phyloP scores from a whole-genome alignment of 2,113 vertebrate species.

The Tiliqua scincoides region DNA sequence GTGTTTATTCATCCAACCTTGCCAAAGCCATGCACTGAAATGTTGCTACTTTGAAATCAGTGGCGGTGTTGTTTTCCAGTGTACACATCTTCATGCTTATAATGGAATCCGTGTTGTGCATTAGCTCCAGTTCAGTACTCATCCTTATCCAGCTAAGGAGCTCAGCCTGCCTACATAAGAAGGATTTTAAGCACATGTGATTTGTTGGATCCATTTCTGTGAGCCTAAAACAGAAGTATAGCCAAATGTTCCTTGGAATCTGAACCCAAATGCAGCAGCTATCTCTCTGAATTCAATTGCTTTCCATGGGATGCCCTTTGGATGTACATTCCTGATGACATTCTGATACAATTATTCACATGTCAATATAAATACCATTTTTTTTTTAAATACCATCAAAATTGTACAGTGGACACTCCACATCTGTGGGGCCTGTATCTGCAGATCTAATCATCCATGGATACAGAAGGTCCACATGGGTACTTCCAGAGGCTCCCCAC shows the following conservation, averaged over 20 bases:
- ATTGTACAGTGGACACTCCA: no score
- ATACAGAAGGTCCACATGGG: no score
- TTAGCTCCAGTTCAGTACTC: not conserved
- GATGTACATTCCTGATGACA: not conserved
- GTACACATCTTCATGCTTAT: not conserved
- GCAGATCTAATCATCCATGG: no score
- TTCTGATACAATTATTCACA: not conserved
- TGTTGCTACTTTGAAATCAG: not conserved
- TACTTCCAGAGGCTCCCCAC: no score
- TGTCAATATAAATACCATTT: not conserved
- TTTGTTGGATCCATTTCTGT: not conserved
- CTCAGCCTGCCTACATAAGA: not conserved
- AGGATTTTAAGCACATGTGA: not conserved
- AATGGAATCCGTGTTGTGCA: not conserved
- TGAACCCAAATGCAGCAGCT: not conserved
- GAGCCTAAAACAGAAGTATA: not conserved
- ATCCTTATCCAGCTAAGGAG: not conserved
- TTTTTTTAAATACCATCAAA: no score
- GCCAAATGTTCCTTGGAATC: not conserved
- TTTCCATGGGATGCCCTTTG: not conserved
- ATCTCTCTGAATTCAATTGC: not conserved
- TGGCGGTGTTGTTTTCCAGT: not conserved
- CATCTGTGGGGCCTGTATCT: no score
- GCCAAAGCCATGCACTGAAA: not conserved
- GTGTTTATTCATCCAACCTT: not conserved